Base-by-base conservation (phyloP, 2,888 invertebrate genomes). In the Drosophila colorata region DNA sequence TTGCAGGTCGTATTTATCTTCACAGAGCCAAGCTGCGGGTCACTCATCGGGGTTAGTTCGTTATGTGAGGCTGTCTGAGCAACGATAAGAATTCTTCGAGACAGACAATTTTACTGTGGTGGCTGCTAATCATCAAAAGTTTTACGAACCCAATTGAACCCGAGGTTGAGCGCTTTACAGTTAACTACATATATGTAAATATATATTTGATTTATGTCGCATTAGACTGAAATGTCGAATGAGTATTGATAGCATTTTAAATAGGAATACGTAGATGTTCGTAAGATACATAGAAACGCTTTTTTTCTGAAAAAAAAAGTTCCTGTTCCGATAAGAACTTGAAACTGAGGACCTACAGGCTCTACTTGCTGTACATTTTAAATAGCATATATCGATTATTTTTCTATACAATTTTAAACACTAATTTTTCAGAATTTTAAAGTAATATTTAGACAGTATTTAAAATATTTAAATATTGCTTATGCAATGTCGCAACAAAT, bases 1-100 rank as follows among this genome's bases (percentile, higher is more conserved):
- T 57, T 58, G 44, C 44, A 20, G 43, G 11, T 40, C 71, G 57
- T 68, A 61, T 64, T 64, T 53, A 64, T 70, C 72, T 71, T 47
- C 1, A n/a, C 48, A n/a, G 47, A 23, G 41, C 28, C 9, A 41
- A 60, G 18, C 51, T 61, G 47, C 35, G 56, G 71, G 60, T 75
- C 75, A 58, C 13, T 38, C 16, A 46, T 9, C 4, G 40, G 13
- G 63, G 41, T 70, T 56, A 56, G 16, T 43, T 7, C 5, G 20
- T 20, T 20, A 40, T 38, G 1, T 28, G 28, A 18, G 33, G 16
- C 43, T 37, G n/a, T 47, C 28, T 41, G 13, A n/a, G n/a, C n/a
- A 4, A 16, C 35, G 74, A 69, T 69, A 74, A 68, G 33, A 31
- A 16, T 23, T 23, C 14, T 37, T 18, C 4, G 41, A 57, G 23